phyloP scores from a whole-genome alignment of 1,140 invertebrate species.

The Listronotus oregonensis region DNA sequence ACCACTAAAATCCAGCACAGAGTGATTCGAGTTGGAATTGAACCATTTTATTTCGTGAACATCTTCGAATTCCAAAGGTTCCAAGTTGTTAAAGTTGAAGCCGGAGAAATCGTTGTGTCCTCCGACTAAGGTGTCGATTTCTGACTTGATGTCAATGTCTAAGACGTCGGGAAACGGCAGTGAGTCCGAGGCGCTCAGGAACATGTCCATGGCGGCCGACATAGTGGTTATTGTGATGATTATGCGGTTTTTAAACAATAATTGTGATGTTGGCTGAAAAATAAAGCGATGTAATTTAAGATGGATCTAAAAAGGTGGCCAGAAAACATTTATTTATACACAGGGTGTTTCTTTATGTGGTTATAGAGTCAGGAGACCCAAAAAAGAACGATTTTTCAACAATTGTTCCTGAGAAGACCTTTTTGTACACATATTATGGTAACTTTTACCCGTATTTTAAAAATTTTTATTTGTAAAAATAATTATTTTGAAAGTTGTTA shows the following conservation, averaged over 20 bases:
- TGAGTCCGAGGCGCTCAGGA: constrained; percentile 60
- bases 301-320: no score
- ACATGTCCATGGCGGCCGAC: constrained; percentile 61
- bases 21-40: constrained; percentile 63
- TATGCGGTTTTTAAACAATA: background rate
- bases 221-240: constrained; percentile 28
- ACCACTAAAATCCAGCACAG: constrained; percentile 71
- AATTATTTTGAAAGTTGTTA: no score
- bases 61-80: constrained; percentile 69
- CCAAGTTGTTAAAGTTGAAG: constrained; percentile 68
- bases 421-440: no score
- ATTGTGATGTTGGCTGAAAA: constrained; percentile 2
- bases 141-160: constrained; percentile 78
- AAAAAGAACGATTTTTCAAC: no score
- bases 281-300: no score
- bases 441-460: no score
- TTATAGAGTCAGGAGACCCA: no score
- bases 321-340: no score
- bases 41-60: constrained; percentile 61
- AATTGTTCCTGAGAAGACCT: no score
- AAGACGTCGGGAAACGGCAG: constrained; percentile 74
- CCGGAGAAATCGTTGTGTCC: constrained; percentile 66
- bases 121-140: constrained; percentile 76
- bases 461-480: no score
- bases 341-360: no score